Evolutionary conservation across 2,113 vertebrate species (phyloP), one percentile per base, ranked within the genome.

Genomic region (Onychorhynchus coronatus): DNA sequence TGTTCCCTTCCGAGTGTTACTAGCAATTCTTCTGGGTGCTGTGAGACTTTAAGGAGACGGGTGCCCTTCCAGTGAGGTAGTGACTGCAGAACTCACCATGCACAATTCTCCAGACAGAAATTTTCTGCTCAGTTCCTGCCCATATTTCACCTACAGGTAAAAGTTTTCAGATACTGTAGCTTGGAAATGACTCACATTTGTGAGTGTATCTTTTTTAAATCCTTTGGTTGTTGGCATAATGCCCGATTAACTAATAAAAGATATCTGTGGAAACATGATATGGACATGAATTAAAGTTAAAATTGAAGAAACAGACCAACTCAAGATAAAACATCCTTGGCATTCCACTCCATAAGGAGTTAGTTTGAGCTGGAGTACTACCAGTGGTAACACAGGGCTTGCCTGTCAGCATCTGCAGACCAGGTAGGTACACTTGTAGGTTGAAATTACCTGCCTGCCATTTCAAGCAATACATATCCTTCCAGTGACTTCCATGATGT

Each of bases 211-310:
- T 63, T 42, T 66, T n/a, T 13, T 2, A 75, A 85, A 61, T 33
- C 9, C 23, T 77, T 74, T 77, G 11, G 5, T 41, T 88, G 13
- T 65, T 88, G 53, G 5, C 33, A 12, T 67, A 55, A 59, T 76
- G 33, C 17, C 24, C 68, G 31, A 37, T 76, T 53, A 65, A 37
- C 13, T 39, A 56, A 44, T 41, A 76, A 37, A 15, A 76, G 75
- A 76, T 66, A 16, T 24, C 46, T 89, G 67, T 0, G 0, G 41
- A 37, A 72, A 44, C 21, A n/a, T n/a, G n/a, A n/a, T n/a, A n/a
- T n/a, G 28, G 31, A 66, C 7, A 10, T 39, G 49, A 66, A 49
- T 92, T 49, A 81, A 81, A 28, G 25, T 35, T 61, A n/a, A n/a
- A n/a, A n/a, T n/a, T n/a, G n/a, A n/a, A n/a, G n/a, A n/a, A 79